These are phyloP conservation scores for Hoplodrina ambigua DNA, from an alignment of 2,888 invertebrate species.

Conservation along the genomic window DNA sequence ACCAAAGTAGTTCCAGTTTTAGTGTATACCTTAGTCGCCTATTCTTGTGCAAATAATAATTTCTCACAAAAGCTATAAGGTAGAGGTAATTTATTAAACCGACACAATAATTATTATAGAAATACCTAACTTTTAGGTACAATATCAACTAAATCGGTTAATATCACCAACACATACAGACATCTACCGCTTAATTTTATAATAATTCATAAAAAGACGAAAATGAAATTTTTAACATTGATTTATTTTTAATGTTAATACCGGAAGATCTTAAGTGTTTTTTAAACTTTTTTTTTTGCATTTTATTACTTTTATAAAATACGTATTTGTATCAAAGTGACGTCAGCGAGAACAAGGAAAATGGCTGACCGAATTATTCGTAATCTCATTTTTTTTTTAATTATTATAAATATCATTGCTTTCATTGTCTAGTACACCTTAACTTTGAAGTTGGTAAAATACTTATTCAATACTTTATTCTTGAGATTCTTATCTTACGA, in stretches of 20 bases:
- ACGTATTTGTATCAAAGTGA: conserved; percentile 89
- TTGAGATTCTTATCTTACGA: conserved; percentile 89
- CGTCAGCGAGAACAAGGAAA: conserved; percentile 87
- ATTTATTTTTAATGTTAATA: conserved; percentile 75
- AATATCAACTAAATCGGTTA: conserved; percentile 89
- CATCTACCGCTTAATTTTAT: conserved; percentile 87
- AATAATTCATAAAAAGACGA: conserved; percentile 88
- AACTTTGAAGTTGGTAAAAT: conserved; percentile 88
- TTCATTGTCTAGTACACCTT: conserved; percentile 86
- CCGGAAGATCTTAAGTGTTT: conserved; percentile 88
- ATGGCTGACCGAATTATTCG: conserved; percentile 83
- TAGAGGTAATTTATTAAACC: conserved; percentile 88
- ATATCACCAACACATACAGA: conserved; percentile 87
- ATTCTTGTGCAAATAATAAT: conserved; percentile 88
- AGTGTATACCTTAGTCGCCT: conserved; percentile 82
- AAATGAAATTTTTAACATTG: conserved; percentile 86
- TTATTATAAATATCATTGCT: conserved; percentile 89
- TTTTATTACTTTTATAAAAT: conserved; percentile 87
- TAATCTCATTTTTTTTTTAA: conserved; percentile 74
- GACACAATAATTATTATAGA: conserved; percentile 89
- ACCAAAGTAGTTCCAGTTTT: conserved; percentile 70
- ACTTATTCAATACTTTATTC: conserved; percentile 88
- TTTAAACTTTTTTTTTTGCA: conserved; percentile 79
- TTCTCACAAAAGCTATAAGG: conserved; percentile 87
- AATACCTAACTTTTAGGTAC: conserved; percentile 87